Evolutionary conservation across 2,113 vertebrate species (phyloP).

Genomic region (Oncorhynchus keta): DNA sequence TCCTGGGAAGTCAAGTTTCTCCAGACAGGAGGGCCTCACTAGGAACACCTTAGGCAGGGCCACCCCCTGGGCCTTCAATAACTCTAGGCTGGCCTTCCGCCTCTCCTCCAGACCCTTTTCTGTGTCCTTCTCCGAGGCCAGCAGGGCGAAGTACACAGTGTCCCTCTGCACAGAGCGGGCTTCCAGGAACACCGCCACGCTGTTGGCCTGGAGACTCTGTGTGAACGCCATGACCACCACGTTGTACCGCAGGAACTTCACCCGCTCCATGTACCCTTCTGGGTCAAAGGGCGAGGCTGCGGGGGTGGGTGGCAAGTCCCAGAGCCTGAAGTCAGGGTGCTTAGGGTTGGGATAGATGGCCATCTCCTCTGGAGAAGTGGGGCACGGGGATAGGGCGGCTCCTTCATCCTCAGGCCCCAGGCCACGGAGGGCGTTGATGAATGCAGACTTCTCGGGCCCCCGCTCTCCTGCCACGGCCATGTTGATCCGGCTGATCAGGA

Average conservation of each 20-base stretch:
- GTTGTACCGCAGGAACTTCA: conserved; percentile 64
- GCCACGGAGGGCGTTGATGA: conserved; percentile 68
- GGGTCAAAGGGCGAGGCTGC: conserved; percentile 47
- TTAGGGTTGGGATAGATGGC: conserved; percentile 59
- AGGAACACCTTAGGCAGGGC: conserved; percentile 60
- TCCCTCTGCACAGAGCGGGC: conserved; percentile 57
- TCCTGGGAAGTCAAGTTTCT: conserved; percentile 61
- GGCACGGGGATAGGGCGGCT: conserved; percentile 32
- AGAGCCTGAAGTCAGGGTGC: conserved; percentile 68
- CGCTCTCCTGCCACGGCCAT: conserved; percentile 62
- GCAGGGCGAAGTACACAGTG: conserved; percentile 60
- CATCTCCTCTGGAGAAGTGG: conserved; percentile 48
- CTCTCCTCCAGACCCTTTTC: conserved; percentile 54
- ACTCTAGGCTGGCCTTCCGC: conserved; percentile 52
- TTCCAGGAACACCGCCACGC: conserved; percentile 56
- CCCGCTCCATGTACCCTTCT: conserved; percentile 58
- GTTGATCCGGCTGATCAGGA: conserved; percentile 71
- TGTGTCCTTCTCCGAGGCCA: conserved; percentile 50
- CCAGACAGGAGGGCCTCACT: conserved; percentile 54
- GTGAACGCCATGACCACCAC: conserved; percentile 64
- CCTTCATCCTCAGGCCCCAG: conserved; percentile 59
- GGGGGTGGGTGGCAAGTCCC: conserved; percentile 65
- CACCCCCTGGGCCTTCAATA: conserved; percentile 58
- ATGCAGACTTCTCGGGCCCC: conserved; percentile 54
- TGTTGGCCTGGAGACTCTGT: conserved; percentile 38